These are phyloP conservation scores for Dascyllus trimaculatus DNA, from an alignment of 2,113 vertebrate genomes.

Conservation along the genomic window DNA sequence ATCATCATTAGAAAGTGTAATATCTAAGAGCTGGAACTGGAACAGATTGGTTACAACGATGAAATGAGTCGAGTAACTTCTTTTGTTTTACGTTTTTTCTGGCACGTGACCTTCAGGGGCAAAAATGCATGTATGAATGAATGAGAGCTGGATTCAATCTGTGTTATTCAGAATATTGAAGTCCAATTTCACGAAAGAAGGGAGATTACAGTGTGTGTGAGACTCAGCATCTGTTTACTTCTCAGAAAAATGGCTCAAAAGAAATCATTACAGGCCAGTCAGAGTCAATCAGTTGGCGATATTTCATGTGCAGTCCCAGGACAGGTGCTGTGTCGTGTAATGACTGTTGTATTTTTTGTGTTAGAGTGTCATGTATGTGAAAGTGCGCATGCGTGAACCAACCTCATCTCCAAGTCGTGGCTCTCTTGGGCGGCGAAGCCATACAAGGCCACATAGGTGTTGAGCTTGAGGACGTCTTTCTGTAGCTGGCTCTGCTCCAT, in stretches of 20 bases:
- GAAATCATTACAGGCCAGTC: background rate
- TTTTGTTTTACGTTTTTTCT: too few relatives aligned
- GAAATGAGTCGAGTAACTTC: too few relatives aligned
- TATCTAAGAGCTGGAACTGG: too few relatives aligned
- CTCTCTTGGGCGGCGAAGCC: conserved; percentile 93
- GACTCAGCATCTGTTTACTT: background rate
- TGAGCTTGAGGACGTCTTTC: conserved; percentile 89
- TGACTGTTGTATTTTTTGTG: too few relatives aligned
- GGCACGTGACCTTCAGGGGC: too few relatives aligned
- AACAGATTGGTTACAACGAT: too few relatives aligned
- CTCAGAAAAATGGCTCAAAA: background rate
- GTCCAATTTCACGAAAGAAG: conserved; percentile 11
- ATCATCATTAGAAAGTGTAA: conserved; percentile 9
- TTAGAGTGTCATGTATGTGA: background rate
- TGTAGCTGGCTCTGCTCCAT: conserved; percentile 78
- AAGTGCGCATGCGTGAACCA: conserved; percentile 29
- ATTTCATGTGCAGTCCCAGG: conserved; percentile 8
- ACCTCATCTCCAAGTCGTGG: conserved; percentile 98
- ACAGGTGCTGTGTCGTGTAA: background rate
- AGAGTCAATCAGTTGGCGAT: conserved; percentile 1
- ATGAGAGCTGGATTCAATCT: background rate
- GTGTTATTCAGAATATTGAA: background rate
- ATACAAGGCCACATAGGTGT: conserved; percentile 97
- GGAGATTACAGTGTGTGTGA: background rate
- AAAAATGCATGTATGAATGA: too few relatives aligned